Evolutionary conservation across 2,888 invertebrate species (phyloP).

Genomic region (Dynastes hyllus): DNA sequence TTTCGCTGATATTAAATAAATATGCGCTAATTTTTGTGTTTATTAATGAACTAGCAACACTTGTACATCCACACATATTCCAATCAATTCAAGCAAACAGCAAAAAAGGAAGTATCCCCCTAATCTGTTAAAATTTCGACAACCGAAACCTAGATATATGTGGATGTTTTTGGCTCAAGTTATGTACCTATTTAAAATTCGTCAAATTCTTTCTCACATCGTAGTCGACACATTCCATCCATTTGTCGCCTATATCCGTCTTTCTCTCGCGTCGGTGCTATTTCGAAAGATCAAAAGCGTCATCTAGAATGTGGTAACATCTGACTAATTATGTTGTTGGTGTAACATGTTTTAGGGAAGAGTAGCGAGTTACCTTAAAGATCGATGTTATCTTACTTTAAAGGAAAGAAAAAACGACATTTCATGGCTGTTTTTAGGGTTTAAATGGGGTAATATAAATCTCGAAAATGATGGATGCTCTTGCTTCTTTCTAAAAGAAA

Average conservation of each 20-base stretch:
- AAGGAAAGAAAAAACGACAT: too few relatives aligned
- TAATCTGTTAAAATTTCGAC: conserved; percentile 1
- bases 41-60: too few relatives aligned
- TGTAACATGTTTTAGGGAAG: neutral
- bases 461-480: too few relatives aligned
- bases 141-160: neutral
- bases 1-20: neutral
- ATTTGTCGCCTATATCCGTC: too few relatives aligned
- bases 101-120: neutral
- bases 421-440: too few relatives aligned
- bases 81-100: too few relatives aligned
- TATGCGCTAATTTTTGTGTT: too few relatives aligned
- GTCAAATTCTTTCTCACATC: conserved; percentile 17
- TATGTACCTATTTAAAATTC: conserved; percentile 1
- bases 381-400: too few relatives aligned
- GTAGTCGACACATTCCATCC: neutral
- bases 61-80: too few relatives aligned
- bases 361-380: too few relatives aligned
- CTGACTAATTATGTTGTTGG: conserved; percentile 15
- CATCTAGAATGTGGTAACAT: neutral
- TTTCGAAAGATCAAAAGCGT: conserved; percentile 4
- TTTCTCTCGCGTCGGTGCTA: neutral
- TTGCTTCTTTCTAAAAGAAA: too few relatives aligned
- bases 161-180: neutral
- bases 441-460: too few relatives aligned